phyloP scores from a whole-genome alignment of 2,888 invertebrate species.

The Drosophila tanythrix region DNA sequence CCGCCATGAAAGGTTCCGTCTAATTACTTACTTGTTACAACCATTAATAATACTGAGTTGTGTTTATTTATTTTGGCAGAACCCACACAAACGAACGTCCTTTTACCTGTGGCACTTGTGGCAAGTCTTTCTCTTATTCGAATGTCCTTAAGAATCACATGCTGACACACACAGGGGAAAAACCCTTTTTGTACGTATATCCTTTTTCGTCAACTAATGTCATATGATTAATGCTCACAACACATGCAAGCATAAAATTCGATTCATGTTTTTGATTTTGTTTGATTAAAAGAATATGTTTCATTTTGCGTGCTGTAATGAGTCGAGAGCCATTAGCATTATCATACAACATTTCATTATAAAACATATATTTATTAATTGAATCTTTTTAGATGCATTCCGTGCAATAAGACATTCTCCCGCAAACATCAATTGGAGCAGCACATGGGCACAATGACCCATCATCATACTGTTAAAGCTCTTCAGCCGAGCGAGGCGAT shows the following conservation, averaged over 20 bases:
- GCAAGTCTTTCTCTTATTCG: constrained; percentile 84
- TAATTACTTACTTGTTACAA: not conserved
- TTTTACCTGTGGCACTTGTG: constrained; percentile 83
- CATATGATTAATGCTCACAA: not conserved
- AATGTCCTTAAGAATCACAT: constrained; percentile 84
- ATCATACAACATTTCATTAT: not conserved
- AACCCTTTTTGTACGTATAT: constrained; percentile 78
- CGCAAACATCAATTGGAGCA: constrained; percentile 83
- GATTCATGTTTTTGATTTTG: not conserved
- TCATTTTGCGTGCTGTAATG: not conserved
- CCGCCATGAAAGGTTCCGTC: constrained; percentile 83
- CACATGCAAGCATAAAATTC: not conserved
- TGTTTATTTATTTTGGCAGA: constrained; percentile 49
- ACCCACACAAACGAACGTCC: constrained; percentile 85
- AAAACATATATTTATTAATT: not conserved
- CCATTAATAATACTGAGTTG: not conserved
- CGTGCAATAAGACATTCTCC: constrained; percentile 83
- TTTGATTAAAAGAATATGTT: not conserved
- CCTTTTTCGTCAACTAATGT: not conserved
- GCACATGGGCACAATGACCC: constrained; percentile 82
- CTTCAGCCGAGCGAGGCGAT: constrained; percentile 47
- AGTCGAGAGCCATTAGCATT: not conserved
- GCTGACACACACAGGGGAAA: constrained; percentile 84
- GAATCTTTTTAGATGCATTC: constrained; percentile 71
- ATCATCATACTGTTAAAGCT: constrained; percentile 79